These are phyloP conservation scores for Sesamia inferens DNA, from an alignment of 2,888 invertebrate genomes.

Conservation along the genomic window DNA sequence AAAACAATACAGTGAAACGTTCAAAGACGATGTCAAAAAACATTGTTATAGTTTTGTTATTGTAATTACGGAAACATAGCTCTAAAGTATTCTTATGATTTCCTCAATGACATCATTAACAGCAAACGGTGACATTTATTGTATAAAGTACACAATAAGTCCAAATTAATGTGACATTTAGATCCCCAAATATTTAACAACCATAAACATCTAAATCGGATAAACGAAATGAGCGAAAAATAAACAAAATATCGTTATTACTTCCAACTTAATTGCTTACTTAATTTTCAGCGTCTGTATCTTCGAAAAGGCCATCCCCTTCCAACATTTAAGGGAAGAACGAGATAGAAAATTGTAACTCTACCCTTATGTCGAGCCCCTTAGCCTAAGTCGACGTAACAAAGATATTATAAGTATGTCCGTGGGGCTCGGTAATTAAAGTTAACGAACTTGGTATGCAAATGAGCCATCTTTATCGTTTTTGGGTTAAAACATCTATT, in stretches of 20 bases:
- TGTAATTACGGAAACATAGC: background rate
- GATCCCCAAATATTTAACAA: constrained; percentile 13
- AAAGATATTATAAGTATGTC: constrained; percentile 74
- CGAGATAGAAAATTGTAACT: constrained; percentile 33
- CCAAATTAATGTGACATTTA: constrained; percentile 1
- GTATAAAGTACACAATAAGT: constrained; percentile 1
- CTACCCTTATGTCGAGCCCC: constrained; percentile 53
- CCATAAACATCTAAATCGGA: constrained; percentile 13
- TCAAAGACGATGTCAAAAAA: too few species aligned
- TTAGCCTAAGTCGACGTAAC: constrained; percentile 62
- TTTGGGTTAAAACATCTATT: constrained; percentile 79
- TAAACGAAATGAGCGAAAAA: constrained; percentile 30
- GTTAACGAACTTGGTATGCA: constrained; percentile 80
- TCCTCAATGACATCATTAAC: background rate
- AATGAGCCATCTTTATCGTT: constrained; percentile 80
- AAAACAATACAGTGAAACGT: too few species aligned
- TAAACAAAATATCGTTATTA: constrained; percentile 56
- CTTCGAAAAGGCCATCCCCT: constrained; percentile 27
- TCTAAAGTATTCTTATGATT: background rate
- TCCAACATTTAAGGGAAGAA: constrained; percentile 5
- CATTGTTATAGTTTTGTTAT: too few species aligned
- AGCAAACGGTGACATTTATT: background rate
- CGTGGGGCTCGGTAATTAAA: constrained; percentile 77
- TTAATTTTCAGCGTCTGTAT: constrained; percentile 54
- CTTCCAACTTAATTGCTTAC: constrained; percentile 48